phyloP scores from a whole-genome alignment of 37 sponge, comb jelly and placozoan genomes.

The Hexactinellida sp. region DNA sequence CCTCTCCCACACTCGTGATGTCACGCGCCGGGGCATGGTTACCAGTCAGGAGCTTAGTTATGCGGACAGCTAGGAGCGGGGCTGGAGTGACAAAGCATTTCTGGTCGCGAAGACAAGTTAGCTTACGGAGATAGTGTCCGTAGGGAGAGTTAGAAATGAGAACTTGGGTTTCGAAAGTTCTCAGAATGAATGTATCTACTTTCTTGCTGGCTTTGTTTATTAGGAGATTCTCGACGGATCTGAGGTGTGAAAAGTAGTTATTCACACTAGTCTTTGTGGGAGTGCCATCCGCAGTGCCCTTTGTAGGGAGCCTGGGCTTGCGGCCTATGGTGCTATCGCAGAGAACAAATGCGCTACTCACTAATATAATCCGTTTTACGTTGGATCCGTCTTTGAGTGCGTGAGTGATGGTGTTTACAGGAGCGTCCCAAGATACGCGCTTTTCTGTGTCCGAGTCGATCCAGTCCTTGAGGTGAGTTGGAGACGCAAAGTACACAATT shows the following conservation, averaged over 20 bases:
- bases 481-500: not conserved
- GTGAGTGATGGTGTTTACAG: not conserved
- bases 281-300: not conserved
- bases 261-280: not conserved
- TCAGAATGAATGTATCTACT: not conserved
- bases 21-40: not conserved
- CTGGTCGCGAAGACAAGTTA: not conserved
- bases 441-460: not conserved
- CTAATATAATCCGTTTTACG: not conserved
- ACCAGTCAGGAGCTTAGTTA: not conserved
- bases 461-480: not conserved
- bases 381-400: not conserved
- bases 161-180: not conserved
- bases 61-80: not conserved
- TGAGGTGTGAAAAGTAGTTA: not conserved
- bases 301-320: not conserved
- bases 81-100: not conserved
- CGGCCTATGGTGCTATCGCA: not conserved
- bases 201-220: not conserved
- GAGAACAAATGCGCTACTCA: not conserved
- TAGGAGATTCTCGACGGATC: not conserved
- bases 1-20: not conserved
- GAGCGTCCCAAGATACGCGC: not conserved
- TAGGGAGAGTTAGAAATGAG: not conserved
- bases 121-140: not conserved